A percentile compares a stretch with the other conserved stretches of the same genome.
Evolutionary conservation across 1,140 invertebrate genomes (phyloP).

Genomic region (Diploscapter pachys): DNA sequence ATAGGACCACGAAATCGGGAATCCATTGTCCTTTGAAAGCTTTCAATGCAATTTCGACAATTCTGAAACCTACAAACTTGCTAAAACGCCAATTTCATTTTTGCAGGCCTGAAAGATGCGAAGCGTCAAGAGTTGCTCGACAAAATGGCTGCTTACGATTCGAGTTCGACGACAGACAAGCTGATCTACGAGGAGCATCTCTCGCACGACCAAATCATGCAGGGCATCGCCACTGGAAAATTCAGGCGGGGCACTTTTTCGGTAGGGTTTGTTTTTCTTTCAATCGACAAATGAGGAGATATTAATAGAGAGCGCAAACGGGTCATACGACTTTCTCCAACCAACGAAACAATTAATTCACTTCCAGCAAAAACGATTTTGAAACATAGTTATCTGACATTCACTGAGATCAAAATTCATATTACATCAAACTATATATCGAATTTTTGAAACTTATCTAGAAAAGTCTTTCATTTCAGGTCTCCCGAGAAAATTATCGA

Average conservation of each 20-base stretch:
- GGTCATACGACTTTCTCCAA: no score
- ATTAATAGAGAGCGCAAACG: no score
- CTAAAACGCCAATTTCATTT: slow-evolving; percentile 5
- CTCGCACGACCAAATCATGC: slow-evolving; percentile 71
- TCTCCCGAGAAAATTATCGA: slow-evolving; percentile 80
- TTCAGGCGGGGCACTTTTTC: slow-evolving; percentile 71
- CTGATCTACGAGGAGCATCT: slow-evolving; percentile 78
- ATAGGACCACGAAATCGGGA: no score
- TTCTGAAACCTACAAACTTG: slow-evolving; percentile 9
- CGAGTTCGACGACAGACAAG: slow-evolving; percentile 53
- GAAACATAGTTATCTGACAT: no score
- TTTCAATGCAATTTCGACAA: background rate
- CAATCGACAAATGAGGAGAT: background rate
- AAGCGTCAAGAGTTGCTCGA: slow-evolving; percentile 64
- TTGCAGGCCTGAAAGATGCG: slow-evolving; percentile 15
- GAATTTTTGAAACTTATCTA: background rate
- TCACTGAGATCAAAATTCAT: no score
- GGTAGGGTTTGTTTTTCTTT: slow-evolving; percentile 45
- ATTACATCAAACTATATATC: background rate
- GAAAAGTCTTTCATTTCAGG: slow-evolving; percentile 64
- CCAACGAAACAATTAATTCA: no score
- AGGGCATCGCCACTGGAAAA: slow-evolving; percentile 75
- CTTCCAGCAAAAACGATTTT: no score
- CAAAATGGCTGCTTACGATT: slow-evolving; percentile 66
- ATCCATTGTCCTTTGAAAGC: background rate